Percentiles rank a stretch among this genome's conserved stretches.
These are phyloP conservation scores for Brachionus sp. DNA, from an alignment of 1,140 invertebrate genomes.

Conservation along the genomic window DNA sequence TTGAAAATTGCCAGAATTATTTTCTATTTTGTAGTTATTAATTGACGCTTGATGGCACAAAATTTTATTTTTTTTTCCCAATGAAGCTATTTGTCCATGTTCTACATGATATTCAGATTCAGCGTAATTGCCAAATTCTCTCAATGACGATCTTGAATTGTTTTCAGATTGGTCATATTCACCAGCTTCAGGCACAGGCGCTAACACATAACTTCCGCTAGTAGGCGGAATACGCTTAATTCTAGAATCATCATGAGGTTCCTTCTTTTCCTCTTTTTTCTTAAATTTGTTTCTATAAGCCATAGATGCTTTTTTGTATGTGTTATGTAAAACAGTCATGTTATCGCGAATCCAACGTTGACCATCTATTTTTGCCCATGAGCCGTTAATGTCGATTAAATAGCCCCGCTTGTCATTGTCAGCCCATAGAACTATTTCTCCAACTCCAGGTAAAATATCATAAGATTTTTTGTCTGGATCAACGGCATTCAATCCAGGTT, in stretches of 20 bases:
- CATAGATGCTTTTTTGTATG: conserved; percentile 43
- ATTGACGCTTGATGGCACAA: conserved; percentile 1
- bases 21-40: background rate
- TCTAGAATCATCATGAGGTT: background rate
- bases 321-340: conserved; percentile 37
- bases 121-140: background rate
- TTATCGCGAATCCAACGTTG: conserved; percentile 40
- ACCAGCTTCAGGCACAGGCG: conserved; percentile 31
- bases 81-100: conserved; percentile 15
- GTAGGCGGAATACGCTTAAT: conserved; percentile 30
- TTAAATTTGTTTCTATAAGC: conserved; percentile 43
- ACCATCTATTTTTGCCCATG: conserved; percentile 46
- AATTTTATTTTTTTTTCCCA: conserved; percentile 14
- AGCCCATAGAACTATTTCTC: conserved; percentile 43
- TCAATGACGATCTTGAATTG: background rate
- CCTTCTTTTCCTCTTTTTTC: conserved; percentile 38
- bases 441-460: conserved; percentile 41
- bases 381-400: conserved; percentile 44
- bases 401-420: conserved; percentile 40
- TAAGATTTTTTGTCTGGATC: conserved; percentile 40
- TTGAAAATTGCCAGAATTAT: background rate
- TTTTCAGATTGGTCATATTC: conserved; percentile 30
- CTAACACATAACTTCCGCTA: background rate
- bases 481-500: background rate
- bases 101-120: conserved; percentile 28